Conservation (phyloP, 1,140 invertebrate genomes). For the Andricus grossulariae region DNA sequence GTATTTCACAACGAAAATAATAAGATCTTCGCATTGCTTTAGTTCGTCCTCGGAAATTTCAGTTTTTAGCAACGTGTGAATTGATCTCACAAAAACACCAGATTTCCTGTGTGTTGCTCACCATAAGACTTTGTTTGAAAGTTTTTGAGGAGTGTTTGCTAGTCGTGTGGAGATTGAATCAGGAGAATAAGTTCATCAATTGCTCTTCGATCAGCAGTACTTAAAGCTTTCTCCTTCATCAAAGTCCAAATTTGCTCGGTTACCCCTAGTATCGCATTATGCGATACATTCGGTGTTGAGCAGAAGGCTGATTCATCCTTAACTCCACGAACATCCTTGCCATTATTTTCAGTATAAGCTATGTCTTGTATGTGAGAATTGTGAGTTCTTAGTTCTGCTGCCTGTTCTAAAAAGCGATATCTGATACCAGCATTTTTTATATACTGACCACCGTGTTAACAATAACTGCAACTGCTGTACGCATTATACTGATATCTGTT, state of each 20-base stretch:
- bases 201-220: no score
- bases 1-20: slow-evolving; percentile 31
- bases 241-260: no score
- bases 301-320: neutral
- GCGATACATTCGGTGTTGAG: neutral
- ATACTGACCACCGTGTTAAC: no score
- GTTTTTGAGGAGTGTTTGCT: neutral
- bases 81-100: slow-evolving; percentile 9
- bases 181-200: slow-evolving; percentile 10
- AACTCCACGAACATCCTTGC: neutral
- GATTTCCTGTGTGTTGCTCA: neutral
- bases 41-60: no score
- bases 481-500: no score
- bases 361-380: slow-evolving; percentile 39
- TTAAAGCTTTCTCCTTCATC: no score
- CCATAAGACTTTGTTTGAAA: neutral
- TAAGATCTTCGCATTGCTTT: slow-evolving; percentile 24
- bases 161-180: slow-evolving; percentile 15
- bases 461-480: no score
- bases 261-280: no score
- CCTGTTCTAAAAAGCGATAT: no score
- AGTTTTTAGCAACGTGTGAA: slow-evolving; percentile 21
- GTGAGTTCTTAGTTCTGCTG: slow-evolving; percentile 35
- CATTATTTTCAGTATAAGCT: neutral
- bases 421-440: no score